Percentiles rank a stretch among this genome's conserved stretches.
phyloP scores from a whole-genome alignment of 2,113 vertebrate genomes.

The Notiomystis cincta region DNA sequence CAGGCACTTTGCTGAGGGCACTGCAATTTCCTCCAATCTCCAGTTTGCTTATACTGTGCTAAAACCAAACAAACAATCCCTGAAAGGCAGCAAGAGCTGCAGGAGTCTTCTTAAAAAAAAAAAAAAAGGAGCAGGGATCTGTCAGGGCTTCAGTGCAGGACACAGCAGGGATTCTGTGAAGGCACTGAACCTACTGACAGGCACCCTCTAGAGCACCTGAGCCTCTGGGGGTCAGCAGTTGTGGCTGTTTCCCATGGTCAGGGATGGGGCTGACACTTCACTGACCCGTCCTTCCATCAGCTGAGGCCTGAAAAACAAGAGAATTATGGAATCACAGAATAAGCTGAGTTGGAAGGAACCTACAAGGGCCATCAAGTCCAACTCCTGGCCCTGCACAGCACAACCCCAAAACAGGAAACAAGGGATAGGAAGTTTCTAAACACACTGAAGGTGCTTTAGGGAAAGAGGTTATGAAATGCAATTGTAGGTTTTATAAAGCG shows the following conservation, averaged over 20 bases:
- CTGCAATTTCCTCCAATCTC: neutral
- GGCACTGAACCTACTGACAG: fast-evolving
- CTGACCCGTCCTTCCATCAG: neutral
- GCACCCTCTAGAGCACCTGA: fast-evolving
- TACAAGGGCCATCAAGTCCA: neutral
- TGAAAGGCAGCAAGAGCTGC: neutral
- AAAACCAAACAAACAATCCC: neutral
- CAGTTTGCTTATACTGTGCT: neutral
- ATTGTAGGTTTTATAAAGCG: neutral
- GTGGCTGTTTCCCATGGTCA: fast-evolving
- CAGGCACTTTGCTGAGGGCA: neutral
- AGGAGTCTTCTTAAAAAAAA: neutral
- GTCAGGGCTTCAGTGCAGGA: neutral
- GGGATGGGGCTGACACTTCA: neutral
- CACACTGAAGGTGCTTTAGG: neutral
- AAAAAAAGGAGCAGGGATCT: neutral
- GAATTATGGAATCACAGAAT: neutral
- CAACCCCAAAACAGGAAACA: neutral
- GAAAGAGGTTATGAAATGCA: neutral
- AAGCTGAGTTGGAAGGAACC: neutral
- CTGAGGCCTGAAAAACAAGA: fast-evolving
- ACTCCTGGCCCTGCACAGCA: neutral
- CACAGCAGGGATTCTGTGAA: neutral
- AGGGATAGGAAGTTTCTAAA: constrained; percentile 6
- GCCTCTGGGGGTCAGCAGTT: neutral